phyloP scores from a whole-genome alignment of 1,140 invertebrate species.

The Daktulosphaira vitifoliae region DNA sequence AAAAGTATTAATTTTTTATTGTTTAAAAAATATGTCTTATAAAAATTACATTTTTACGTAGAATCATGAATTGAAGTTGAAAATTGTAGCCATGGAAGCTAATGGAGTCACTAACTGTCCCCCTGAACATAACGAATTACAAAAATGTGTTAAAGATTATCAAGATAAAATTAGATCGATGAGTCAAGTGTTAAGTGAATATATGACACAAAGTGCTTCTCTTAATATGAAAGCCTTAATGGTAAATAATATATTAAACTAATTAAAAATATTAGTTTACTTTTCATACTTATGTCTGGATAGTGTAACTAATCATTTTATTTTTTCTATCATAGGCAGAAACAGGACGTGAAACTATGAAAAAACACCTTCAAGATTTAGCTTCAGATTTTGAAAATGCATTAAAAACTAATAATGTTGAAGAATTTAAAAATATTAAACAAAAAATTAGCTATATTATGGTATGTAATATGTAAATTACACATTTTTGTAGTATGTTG shows the following conservation, averaged over 20 bases:
- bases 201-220: constrained; percentile 28
- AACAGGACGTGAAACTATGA: constrained; percentile 28
- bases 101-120: constrained; percentile 15
- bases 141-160: constrained; percentile 2
- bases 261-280: too few relatives aligned
- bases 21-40: too few relatives aligned
- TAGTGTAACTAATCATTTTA: background rate
- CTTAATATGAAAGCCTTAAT: constrained; percentile 22
- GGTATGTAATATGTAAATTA: background rate
- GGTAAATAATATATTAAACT: too few relatives aligned
- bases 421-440: constrained; percentile 22
- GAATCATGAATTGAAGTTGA: constrained; percentile 22
- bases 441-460: constrained; percentile 4
- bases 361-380: constrained; percentile 23
- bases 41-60: background rate
- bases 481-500: background rate
- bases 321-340: constrained; percentile 7
- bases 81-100: constrained; percentile 20
- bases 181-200: constrained; percentile 29
- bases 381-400: constrained; percentile 20
- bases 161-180: constrained; percentile 9
- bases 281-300: too few relatives aligned
- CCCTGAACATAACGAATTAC: constrained; percentile 13
- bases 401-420: background rate
- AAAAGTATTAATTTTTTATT: too few relatives aligned